Percentiles rank a stretch among this genome's conserved stretches.
Conservation (phyloP, 2,888 invertebrate species). For the Unio delphinus region DNA sequence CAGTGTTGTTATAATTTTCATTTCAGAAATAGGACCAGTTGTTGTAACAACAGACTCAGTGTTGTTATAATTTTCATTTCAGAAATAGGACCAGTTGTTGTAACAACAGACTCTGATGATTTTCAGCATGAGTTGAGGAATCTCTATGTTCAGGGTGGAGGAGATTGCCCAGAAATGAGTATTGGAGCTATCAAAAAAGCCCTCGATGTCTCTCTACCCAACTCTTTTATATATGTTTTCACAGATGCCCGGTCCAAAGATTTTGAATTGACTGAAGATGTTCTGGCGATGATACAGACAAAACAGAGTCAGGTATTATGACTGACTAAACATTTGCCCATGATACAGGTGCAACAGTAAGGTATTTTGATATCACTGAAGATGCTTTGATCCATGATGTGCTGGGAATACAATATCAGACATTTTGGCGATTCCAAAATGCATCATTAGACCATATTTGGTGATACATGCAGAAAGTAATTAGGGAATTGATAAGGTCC, state of each 20-base stretch:
- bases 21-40: constrained; percentile 78
- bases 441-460: no score
- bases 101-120: constrained; percentile 77
- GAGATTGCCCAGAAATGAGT: constrained; percentile 84
- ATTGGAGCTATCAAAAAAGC: constrained; percentile 80
- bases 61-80: constrained; percentile 30
- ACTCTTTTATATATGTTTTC: constrained; percentile 83
- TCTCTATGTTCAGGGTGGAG: constrained; percentile 79
- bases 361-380: constrained; percentile 70
- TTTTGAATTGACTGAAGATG: constrained; percentile 77
- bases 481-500: no score
- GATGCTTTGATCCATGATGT: constrained; percentile 74
- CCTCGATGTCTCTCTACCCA: constrained; percentile 78
- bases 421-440: no score
- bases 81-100: constrained; percentile 79
- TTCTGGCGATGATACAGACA: constrained; percentile 80
- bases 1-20: constrained; percentile 3
- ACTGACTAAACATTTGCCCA: constrained; percentile 76
- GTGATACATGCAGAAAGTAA: no score
- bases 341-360: constrained; percentile 83
- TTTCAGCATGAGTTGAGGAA: constrained; percentile 76
- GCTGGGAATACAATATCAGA: no score
- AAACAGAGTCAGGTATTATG: constrained; percentile 80
- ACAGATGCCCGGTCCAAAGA: constrained; percentile 84
- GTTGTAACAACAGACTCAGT: constrained; percentile 78